These are phyloP conservation scores for Tineola bisselliella DNA, from an alignment of 2,888 invertebrate genomes.

Conservation along the genomic window DNA sequence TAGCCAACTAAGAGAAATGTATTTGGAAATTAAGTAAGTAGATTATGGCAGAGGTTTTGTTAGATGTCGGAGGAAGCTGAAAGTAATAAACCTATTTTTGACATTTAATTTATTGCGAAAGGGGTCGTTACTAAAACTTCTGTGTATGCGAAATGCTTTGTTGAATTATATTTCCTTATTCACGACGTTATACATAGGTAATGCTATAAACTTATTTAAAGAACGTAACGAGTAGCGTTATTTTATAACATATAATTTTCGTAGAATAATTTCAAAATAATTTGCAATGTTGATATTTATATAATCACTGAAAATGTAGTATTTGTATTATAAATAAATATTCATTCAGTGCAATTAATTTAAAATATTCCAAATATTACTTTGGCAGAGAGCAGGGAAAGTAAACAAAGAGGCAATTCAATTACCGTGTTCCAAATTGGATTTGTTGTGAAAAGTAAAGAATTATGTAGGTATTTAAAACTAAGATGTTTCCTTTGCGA, in stretches of 20 bases:
- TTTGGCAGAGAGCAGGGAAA: conserved; percentile 4
- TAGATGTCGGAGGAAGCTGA: conserved; percentile 35
- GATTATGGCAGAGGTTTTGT: conserved; percentile 46
- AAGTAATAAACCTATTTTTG: conserved; percentile 50
- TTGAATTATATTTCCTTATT: background rate
- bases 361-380: conserved; percentile 12
- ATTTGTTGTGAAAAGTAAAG: conserved; percentile 13
- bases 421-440: conserved; percentile 17
- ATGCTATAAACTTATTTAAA: no score
- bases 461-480: conserved; percentile 5
- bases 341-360: conserved; percentile 8
- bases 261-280: no score
- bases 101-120: conserved; percentile 44
- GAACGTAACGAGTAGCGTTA: no score
- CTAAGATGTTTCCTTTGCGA: background rate
- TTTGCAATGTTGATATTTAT: no score
- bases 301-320: conserved; percentile 4
- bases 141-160: background rate
- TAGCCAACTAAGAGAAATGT: conserved; percentile 47
- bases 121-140: conserved; percentile 27
- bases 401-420: conserved; percentile 16
- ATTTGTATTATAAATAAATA: conserved; percentile 11
- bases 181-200: no score
- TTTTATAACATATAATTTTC: no score
- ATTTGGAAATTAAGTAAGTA: conserved; percentile 55